Conservation (phyloP, 2,888 invertebrate species). For the Amorpha juglandis region DNA sequence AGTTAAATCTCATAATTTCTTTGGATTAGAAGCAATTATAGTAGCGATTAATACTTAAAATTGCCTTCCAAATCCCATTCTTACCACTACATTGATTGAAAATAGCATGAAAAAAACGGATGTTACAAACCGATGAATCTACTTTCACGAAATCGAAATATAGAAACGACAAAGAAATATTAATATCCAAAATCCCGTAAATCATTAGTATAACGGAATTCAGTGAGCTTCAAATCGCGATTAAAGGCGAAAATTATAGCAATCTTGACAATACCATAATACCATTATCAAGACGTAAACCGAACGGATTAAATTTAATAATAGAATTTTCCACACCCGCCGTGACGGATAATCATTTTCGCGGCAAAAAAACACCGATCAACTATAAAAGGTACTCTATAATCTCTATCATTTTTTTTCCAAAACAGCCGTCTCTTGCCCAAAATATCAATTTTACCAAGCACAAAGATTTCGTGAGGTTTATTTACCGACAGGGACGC, state of each 20-base stretch:
- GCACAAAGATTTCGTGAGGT: constrained; percentile 53
- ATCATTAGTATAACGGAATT: constrained; percentile 7
- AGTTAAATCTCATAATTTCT: too few species aligned
- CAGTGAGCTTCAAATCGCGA: not conserved
- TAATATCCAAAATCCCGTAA: not conserved
- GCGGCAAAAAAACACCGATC: not conserved
- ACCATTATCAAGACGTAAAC: not conserved
- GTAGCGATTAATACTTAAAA: too few species aligned
- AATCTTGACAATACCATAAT: not conserved
- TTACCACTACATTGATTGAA: too few species aligned
- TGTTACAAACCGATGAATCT: not conserved
- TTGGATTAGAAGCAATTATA: too few species aligned
- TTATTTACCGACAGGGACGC: constrained; percentile 45
- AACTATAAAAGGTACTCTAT: not conserved
- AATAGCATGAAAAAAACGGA: too few species aligned
- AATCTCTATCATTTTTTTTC: constrained; percentile 8
- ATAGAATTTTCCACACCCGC: constrained; percentile 13
- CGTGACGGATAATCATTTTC: not conserved
- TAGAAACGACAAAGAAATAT: not conserved
- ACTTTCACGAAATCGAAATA: not conserved
- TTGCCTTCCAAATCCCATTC: too few species aligned
- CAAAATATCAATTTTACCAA: constrained; percentile 52
- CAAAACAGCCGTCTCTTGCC: constrained; percentile 24
- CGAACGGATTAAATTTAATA: constrained; percentile 7
- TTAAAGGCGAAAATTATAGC: not conserved